Conservation (phyloP, 1,140 invertebrate species). For the Planococcus citri region DNA sequence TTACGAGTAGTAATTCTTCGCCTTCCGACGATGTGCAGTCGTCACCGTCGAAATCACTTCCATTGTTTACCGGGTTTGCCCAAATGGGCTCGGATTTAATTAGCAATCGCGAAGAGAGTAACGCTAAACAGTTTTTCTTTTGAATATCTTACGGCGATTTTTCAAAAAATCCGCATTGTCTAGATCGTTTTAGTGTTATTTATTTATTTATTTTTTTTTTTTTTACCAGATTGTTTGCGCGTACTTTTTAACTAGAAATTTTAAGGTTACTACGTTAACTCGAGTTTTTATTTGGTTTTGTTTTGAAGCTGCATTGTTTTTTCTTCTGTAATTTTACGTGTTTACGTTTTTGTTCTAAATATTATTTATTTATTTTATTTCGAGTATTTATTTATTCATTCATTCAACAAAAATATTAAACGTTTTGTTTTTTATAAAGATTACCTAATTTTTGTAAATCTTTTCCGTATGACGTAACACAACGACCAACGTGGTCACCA, state of each 20-base stretch:
- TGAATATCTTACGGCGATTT: too few relatives aligned
- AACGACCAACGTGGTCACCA: too few relatives aligned
- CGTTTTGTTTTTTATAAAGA: too few relatives aligned
- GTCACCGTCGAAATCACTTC: conserved; percentile 23
- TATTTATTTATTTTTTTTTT: neutral
- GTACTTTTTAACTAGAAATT: neutral
- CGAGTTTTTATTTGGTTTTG: neutral
- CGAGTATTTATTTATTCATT: neutral
- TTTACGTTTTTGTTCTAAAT: neutral
- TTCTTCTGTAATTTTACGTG: neutral
- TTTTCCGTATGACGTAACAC: too few relatives aligned
- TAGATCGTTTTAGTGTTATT: too few relatives aligned
- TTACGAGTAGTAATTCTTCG: neutral
- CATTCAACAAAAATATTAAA: too few relatives aligned
- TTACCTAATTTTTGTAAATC: too few relatives aligned
- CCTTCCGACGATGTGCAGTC: neutral
- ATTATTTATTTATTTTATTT: neutral
- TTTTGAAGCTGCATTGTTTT: neutral
- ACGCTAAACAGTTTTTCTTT: conserved; percentile 11
- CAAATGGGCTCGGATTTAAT: neutral
- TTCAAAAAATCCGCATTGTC: too few relatives aligned
- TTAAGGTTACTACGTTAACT: neutral
- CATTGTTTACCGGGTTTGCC: conserved; percentile 28
- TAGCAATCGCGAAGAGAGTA: neutral
- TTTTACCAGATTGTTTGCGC: neutral